Percentiles rank a stretch among this genome's conserved stretches.
phyloP scores from a whole-genome alignment of 2,113 vertebrate species.

The Taurulus bubalis region DNA sequence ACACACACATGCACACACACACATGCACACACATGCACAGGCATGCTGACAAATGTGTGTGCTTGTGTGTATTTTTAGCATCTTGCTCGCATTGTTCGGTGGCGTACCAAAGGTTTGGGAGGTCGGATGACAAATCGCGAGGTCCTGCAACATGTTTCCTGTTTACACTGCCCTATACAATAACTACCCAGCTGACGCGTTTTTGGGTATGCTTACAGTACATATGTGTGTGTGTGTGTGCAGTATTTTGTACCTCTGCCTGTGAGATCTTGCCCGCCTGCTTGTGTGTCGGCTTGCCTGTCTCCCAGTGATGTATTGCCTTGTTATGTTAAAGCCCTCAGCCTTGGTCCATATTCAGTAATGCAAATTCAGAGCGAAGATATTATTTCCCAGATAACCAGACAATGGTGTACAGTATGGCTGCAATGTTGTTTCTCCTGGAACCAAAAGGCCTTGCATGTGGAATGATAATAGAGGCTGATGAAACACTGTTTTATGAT shows the following conservation, averaged over 20 bases:
- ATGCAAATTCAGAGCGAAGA: constrained; percentile 60
- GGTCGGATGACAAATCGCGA: constrained; percentile 66
- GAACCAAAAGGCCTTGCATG: constrained; percentile 39
- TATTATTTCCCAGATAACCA: constrained; percentile 61
- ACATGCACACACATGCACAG: constrained; percentile 5
- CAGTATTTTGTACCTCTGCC: constrained; percentile 45
- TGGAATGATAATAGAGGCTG: constrained; percentile 61
- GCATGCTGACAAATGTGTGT: constrained; percentile 29
- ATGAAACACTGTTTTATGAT: constrained; percentile 57
- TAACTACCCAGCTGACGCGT: constrained; percentile 63
- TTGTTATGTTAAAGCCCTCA: constrained; percentile 43
- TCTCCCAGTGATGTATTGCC: constrained; percentile 49
- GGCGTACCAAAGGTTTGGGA: constrained; percentile 56
- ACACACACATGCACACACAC: not conserved
- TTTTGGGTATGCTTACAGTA: constrained; percentile 46
- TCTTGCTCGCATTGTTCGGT: constrained; percentile 63
- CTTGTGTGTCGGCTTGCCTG: constrained; percentile 40
- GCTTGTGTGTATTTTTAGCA: constrained; percentile 69
- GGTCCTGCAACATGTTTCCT: constrained; percentile 70
- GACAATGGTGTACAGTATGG: constrained; percentile 48
- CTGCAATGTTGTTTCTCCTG: constrained; percentile 57
- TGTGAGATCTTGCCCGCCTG: constrained; percentile 39
- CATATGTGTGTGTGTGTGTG: constrained; percentile 40
- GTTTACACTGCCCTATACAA: constrained; percentile 74
- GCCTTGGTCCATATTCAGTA: constrained; percentile 29